Conservation (phyloP, 2,797 vertebrate species). For the Cryptoblepharus egeriae region DNA sequence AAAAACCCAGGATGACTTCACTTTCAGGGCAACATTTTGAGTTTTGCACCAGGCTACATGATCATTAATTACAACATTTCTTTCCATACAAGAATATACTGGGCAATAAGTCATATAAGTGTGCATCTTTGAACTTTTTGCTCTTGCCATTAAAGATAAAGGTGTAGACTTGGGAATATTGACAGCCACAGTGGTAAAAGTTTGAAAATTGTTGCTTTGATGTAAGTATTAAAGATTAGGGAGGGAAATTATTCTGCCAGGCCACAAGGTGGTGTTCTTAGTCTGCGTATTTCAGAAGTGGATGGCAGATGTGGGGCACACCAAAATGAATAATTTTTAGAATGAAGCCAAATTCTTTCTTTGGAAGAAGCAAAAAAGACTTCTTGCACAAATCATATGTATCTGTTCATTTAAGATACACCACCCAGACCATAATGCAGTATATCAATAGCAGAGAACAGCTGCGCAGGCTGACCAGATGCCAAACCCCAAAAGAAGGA, state of each 20-base stretch:
- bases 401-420: neutral
- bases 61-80: too few relatives aligned
- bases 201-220: neutral
- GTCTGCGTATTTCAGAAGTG: neutral
- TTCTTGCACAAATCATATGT: neutral
- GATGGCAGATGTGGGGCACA: neutral
- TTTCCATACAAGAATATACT: too few relatives aligned
- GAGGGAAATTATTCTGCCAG: neutral
- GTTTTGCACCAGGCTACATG: too few relatives aligned
- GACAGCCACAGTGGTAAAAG: neutral
- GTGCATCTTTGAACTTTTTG: too few relatives aligned
- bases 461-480: too few relatives aligned
- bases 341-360: too few relatives aligned
- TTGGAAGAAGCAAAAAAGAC: neutral
- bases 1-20: too few relatives aligned
- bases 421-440: too few relatives aligned
- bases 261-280: neutral
- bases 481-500: too few relatives aligned
- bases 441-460: neutral
- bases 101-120: too few relatives aligned
- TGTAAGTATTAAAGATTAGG: neutral
- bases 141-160: neutral
- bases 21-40: too few relatives aligned
- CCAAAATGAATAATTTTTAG: neutral
- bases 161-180: neutral